Conservation (phyloP, 2,113 vertebrate species). For the Oncorhynchus clarkii region DNA sequence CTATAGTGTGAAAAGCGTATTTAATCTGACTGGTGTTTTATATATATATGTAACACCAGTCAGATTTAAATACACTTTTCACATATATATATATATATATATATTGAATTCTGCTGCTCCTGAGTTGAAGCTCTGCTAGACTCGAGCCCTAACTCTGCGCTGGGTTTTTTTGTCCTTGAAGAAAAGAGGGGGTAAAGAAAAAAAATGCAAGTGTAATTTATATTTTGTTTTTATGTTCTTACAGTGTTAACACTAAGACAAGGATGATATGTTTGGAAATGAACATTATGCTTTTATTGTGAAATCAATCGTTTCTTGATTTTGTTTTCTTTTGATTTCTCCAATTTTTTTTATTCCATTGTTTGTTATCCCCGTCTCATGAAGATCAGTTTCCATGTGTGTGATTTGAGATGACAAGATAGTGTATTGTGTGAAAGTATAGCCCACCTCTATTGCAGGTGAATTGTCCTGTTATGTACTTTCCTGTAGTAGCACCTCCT, state of each 20-base stretch:
- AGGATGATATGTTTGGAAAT: conserved; percentile 53
- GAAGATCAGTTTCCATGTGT: neutral
- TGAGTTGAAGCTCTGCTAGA: conserved; percentile 23
- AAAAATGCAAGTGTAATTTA: conserved; percentile 64
- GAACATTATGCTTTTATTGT: conserved; percentile 53
- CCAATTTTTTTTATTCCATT: neutral
- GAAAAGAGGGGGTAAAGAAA: conserved; percentile 37
- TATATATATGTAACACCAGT: neutral
- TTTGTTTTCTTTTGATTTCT: conserved; percentile 14
- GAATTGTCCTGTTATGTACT: no score
- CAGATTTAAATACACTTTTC: no score
- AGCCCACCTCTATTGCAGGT: no score
- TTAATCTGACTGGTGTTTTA: no score
- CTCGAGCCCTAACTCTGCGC: neutral
- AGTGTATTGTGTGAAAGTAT: no score
- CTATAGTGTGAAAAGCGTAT: no score
- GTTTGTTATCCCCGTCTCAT: neutral
- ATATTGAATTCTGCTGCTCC: neutral
- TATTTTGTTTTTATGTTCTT: conserved; percentile 52
- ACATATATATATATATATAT: no score
- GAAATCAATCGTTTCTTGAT: conserved; percentile 46
- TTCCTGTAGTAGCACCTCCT: no score
- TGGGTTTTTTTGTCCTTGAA: conserved; percentile 3
- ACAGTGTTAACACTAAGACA: conserved; percentile 63
- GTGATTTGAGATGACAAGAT: neutral